phyloP scores from a whole-genome alignment of 2,888 invertebrate species.

The Ophion obscuratus region DNA sequence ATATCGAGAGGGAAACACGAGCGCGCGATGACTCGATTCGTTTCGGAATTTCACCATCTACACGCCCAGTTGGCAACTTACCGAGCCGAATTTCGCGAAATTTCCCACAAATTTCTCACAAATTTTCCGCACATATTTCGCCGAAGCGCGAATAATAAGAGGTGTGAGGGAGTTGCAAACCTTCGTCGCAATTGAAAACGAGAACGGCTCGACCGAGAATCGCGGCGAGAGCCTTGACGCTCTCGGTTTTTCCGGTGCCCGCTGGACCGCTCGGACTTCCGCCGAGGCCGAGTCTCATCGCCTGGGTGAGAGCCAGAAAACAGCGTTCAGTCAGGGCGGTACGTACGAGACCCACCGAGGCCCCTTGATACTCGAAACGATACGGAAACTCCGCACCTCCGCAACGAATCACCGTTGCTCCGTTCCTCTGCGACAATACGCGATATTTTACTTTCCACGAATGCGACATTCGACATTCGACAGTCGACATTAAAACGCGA shows the following conservation, averaged over 20 bases:
- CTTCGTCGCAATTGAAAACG: constrained; percentile 98
- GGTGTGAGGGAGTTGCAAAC: constrained; percentile 61
- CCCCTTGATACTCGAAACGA: constrained; percentile 99
- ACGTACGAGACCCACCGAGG: constrained; percentile 96
- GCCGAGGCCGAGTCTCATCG: constrained; percentile 97
- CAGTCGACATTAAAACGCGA: too few relatives aligned
- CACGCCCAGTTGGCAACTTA: too few relatives aligned
- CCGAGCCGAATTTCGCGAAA: too few relatives aligned
- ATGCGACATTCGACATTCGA: neutral
- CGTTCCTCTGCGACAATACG: constrained; percentile 81
- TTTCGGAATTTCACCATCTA: too few relatives aligned
- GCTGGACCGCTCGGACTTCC: constrained; percentile 99
- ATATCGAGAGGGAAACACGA: too few relatives aligned
- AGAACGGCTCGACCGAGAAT: constrained; percentile 96
- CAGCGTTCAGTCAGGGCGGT: constrained; percentile 99
- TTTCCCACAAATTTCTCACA: too few relatives aligned
- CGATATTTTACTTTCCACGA: neutral
- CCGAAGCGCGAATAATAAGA: neutral
- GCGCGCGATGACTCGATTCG: too few relatives aligned
- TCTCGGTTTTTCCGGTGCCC: constrained; percentile 99
- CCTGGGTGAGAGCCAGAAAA: constrained; percentile 98
- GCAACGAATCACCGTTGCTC: constrained; percentile 91
- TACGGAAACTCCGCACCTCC: constrained; percentile 97
- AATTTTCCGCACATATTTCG: neutral
- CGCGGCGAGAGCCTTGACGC: constrained; percentile 97